A percentile compares a stretch with the other conserved stretches of the same genome.
These are phyloP conservation scores for Clistopyga incitator DNA, from an alignment of 2,888 invertebrate genomes.

Conservation along the genomic window DNA sequence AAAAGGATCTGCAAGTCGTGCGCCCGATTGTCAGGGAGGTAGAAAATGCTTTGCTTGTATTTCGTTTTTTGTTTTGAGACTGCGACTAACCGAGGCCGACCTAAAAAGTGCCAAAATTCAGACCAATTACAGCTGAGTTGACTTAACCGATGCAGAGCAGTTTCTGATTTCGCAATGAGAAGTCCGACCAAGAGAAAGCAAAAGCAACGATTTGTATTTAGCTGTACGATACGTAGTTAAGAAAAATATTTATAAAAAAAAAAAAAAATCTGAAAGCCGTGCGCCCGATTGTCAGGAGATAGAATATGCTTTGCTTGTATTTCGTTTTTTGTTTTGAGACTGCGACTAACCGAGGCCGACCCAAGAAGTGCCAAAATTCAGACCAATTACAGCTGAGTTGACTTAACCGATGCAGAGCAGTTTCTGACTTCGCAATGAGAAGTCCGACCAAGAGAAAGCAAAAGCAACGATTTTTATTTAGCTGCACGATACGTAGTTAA, in stretches of 20 bases:
- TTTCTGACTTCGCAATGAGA: neutral
- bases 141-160: slow-evolving; percentile 68
- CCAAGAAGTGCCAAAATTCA: slow-evolving; percentile 44
- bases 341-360: slow-evolving; percentile 72
- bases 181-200: neutral
- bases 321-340: slow-evolving; percentile 73
- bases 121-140: slow-evolving; percentile 63
- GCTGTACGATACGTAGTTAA: neutral
- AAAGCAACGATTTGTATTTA: neutral
- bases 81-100: slow-evolving; percentile 72
- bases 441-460: neutral
- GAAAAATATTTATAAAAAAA: neutral
- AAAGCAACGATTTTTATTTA: neutral
- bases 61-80: slow-evolving; percentile 73
- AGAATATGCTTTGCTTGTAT: slow-evolving; percentile 15
- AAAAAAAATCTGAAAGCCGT: neutral
- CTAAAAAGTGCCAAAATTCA: slow-evolving; percentile 44
- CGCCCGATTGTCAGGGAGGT: neutral
- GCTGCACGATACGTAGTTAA: neutral
- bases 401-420: slow-evolving; percentile 68
- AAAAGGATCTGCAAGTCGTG: neutral
- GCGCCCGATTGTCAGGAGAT: neutral
- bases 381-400: slow-evolving; percentile 63
- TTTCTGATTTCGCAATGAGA: neutral
- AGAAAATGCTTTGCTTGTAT: slow-evolving; percentile 12